Percentiles rank a stretch among this genome's conserved stretches.
Evolutionary conservation across 2,888 invertebrate species (phyloP).

Genomic region (Dasysyrphus albostriatus): DNA sequence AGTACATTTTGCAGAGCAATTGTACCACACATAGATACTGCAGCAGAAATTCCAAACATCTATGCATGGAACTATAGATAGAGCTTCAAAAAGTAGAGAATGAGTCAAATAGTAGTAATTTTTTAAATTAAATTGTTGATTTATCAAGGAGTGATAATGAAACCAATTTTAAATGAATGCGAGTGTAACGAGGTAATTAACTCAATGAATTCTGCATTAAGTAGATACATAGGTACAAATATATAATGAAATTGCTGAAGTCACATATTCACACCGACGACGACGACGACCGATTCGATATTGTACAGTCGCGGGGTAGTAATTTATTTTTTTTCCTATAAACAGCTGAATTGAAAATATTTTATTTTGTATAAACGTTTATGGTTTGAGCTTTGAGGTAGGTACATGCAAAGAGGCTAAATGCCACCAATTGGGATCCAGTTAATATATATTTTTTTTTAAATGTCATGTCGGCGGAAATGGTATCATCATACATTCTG

Average conservation of each 20-base stretch:
- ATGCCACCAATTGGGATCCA: neutral
- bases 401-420: neutral
- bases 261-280: neutral
- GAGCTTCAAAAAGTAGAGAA: neutral
- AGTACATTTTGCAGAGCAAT: constrained; percentile 12
- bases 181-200: constrained; percentile 71
- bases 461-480: too few relatives aligned
- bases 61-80: neutral
- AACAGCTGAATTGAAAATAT: constrained; percentile 28
- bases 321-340: constrained; percentile 37
- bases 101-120: neutral
- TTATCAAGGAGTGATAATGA: constrained; percentile 71
- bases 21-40: neutral
- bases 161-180: constrained; percentile 65
- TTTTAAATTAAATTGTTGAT: constrained; percentile 71
- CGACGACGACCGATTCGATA: neutral
- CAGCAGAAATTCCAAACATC: neutral
- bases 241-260: constrained; percentile 34
- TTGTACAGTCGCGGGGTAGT: constrained; percentile 8
- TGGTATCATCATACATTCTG: neutral
- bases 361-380: neutral
- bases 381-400: neutral
- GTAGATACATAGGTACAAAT: neutral
- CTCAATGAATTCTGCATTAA: constrained; percentile 52
- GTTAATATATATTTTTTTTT: neutral